Conservation (phyloP, 53 echinoderm and acorn worm species). For the Holothuria scabra region DNA sequence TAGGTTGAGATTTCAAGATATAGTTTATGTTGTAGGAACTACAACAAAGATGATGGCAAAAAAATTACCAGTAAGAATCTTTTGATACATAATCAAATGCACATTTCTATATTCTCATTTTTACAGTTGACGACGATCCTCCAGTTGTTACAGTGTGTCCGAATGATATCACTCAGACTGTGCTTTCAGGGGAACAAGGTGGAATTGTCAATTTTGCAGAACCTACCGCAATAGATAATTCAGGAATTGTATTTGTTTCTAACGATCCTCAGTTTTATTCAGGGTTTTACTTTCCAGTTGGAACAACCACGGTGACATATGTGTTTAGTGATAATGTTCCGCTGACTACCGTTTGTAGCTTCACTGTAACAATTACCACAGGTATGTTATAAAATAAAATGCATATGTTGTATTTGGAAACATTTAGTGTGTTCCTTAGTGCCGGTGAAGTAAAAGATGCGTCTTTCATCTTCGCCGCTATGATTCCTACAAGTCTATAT, state of each 20-base stretch:
- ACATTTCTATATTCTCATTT: background rate
- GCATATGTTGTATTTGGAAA: no score
- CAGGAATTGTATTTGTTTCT: background rate
- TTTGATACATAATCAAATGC: no score
- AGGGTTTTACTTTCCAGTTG: conserved; percentile 35
- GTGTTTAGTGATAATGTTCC: conserved; percentile 12
- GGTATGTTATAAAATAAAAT: background rate
- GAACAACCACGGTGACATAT: conserved; percentile 10
- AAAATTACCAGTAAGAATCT: no score
- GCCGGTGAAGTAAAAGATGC: no score
- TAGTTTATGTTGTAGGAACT: no score
- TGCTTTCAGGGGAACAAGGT: conserved; percentile 5
- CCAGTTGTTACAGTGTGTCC: conserved; percentile 13
- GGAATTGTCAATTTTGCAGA: conserved; percentile 29
- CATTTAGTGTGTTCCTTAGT: no score
- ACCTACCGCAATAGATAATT: conserved; percentile 29
- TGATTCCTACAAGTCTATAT: no score
- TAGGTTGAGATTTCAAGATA: no score
- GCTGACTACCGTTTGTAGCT: conserved; percentile 5
- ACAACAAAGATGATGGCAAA: no score
- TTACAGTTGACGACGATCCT: background rate
- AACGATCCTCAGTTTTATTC: conserved; percentile 17
- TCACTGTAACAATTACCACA: conserved; percentile 27
- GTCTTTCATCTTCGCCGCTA: no score
- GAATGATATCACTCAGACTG: background rate